Evolutionary conservation across 2,113 vertebrate genomes (phyloP).

Genomic region (Neodontobutis hainanensis): DNA sequence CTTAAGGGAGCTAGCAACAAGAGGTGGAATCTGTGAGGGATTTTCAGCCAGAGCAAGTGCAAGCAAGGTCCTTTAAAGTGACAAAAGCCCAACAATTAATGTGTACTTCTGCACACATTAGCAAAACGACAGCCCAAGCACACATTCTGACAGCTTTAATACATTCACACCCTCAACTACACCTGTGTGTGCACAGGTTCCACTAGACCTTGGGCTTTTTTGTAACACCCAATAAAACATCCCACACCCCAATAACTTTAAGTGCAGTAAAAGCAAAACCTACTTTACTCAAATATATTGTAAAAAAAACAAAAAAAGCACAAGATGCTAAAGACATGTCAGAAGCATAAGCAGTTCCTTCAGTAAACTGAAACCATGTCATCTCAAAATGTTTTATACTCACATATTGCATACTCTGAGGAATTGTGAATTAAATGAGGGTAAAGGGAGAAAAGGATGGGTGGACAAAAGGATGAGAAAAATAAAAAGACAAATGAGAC

Average conservation of each 20-base stretch:
- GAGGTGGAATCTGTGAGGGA: conserved; percentile 20
- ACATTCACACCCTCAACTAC: conserved; percentile 19
- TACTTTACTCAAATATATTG: conserved; percentile 8
- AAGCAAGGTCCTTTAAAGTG: conserved; percentile 6
- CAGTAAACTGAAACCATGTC: conserved; percentile 25
- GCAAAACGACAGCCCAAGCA: conserved; percentile 9
- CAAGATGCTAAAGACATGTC: background rate
- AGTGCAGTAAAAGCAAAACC: conserved; percentile 11
- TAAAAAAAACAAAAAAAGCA: background rate
- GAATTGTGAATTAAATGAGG: conserved; percentile 48
- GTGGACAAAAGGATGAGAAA: conserved; percentile 56
- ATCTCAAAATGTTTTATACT: conserved; percentile 71
- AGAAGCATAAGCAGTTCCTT: background rate
- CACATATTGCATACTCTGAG: conserved; percentile 79
- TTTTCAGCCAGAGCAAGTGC: conserved; percentile 25
- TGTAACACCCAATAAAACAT: conserved; percentile 14
- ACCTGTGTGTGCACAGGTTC: conserved; percentile 2
- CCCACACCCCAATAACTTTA: conserved; percentile 12
- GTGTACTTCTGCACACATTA: conserved; percentile 21
- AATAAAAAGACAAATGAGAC: conserved; percentile 69
- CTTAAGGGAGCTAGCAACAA: conserved; percentile 23
- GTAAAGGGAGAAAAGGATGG: conserved; percentile 35
- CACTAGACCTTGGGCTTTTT: conserved; percentile 6
- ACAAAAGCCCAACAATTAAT: conserved; percentile 31
- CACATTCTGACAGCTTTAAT: background rate